These are phyloP conservation scores for Pristionchus japonicus DNA, from an alignment of 2,888 invertebrate genomes.

Conservation along the genomic window DNA sequence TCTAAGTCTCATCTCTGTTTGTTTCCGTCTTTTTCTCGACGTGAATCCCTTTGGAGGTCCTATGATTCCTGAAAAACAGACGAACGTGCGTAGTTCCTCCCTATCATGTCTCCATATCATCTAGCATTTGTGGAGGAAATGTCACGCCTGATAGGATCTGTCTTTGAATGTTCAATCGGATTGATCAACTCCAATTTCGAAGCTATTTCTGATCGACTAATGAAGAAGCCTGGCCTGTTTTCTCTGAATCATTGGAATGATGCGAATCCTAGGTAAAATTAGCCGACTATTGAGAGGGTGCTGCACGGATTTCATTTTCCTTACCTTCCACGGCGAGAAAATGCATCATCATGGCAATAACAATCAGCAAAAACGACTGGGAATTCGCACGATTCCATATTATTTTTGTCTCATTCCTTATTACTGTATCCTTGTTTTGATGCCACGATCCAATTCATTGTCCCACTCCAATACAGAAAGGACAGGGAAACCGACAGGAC, in stretches of 20 bases:
- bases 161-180: neutral
- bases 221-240: neutral
- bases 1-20: neutral
- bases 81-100: neutral
- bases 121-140: neutral
- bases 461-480: neutral
- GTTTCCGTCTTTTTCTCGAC: constrained; percentile 1
- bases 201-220: neutral
- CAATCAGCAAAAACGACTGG: neutral
- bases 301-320: neutral
- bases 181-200: neutral
- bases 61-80: neutral
- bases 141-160: neutral
- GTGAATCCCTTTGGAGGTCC: constrained; percentile 13
- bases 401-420: neutral
- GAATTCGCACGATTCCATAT: neutral
- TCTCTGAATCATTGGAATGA: neutral
- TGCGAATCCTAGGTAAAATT: neutral
- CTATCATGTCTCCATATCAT: neutral
- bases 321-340: neutral
- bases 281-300: neutral
- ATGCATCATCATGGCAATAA: neutral
- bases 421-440: neutral
- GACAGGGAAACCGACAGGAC: neutral
- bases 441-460: neutral